Conservation (phyloP, 2,888 invertebrate genomes). For the Hylaea fasciaria region DNA sequence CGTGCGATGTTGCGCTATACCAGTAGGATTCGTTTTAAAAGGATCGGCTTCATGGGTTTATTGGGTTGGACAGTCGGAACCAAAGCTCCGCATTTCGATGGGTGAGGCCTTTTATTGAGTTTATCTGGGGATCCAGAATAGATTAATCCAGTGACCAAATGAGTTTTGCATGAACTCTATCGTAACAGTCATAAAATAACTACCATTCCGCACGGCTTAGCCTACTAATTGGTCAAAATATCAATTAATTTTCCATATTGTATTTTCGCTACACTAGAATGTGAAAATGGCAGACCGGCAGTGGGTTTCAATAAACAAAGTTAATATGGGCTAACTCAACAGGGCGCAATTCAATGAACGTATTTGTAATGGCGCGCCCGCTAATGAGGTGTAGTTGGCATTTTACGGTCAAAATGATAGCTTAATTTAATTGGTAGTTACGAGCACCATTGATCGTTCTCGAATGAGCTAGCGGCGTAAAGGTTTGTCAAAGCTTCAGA, state of each 20-base stretch:
- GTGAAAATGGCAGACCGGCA: conserved; percentile 21
- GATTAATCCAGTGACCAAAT: no score
- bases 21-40: conserved; percentile 7
- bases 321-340: conserved; percentile 51
- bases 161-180: not conserved
- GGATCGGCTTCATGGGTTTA: conserved; percentile 1
- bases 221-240: conserved; percentile 25
- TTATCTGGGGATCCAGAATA: not conserved
- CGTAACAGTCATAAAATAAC: conserved; percentile 6
- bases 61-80: not conserved
- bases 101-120: conserved; percentile 4
- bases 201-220: conserved; percentile 11
- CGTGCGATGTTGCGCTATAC: not conserved
- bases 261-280: conserved; percentile 22
- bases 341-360: conserved; percentile 36
- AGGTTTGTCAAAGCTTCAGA: no score
- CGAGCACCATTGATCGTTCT: not conserved
- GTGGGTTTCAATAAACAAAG: conserved; percentile 57
- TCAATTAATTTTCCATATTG: conserved; percentile 22
- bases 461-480: no score
- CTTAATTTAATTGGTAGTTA: not conserved
- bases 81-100: not conserved
- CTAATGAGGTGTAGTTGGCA: conserved; percentile 30
- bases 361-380: conserved; percentile 21
- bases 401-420: conserved; percentile 41